Conservation (phyloP, 2,888 invertebrate genomes). For the Sarcophaga caerulescens region DNA sequence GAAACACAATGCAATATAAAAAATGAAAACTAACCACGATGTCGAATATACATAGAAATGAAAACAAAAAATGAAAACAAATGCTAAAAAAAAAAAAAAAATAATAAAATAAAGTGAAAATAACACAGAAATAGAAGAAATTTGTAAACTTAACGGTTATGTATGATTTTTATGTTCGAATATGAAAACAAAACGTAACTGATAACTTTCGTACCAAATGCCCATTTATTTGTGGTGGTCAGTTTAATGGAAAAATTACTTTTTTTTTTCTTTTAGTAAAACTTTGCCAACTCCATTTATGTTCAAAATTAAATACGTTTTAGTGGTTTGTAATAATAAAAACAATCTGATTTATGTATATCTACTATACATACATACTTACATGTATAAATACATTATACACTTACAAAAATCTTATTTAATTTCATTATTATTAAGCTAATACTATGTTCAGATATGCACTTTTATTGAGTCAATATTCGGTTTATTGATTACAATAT, state of each 20-base stretch:
- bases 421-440: too few relatives aligned
- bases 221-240: not conserved
- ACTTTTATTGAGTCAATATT: too few relatives aligned
- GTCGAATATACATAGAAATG: not conserved
- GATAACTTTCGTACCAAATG: not conserved
- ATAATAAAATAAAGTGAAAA: conserved; percentile 4
- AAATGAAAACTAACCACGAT: conserved; percentile 20
- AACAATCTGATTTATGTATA: too few relatives aligned
- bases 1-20: not conserved
- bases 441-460: too few relatives aligned
- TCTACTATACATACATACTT: too few relatives aligned
- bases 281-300: conserved; percentile 3
- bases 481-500: too few relatives aligned
- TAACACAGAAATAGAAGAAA: not conserved
- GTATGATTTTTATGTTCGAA: not conserved
- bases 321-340: not conserved
- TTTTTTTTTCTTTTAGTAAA: not conserved
- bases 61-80: conserved; percentile 3
- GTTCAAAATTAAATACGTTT: not conserved
- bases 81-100: not conserved
- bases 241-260: conserved; percentile 3
- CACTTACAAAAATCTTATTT: too few relatives aligned
- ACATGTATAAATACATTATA: too few relatives aligned
- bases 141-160: not conserved
- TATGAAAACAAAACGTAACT: not conserved